These are phyloP conservation scores for Cheilosia vernalis DNA, from an alignment of 2,888 invertebrate genomes.

Conservation along the genomic window DNA sequence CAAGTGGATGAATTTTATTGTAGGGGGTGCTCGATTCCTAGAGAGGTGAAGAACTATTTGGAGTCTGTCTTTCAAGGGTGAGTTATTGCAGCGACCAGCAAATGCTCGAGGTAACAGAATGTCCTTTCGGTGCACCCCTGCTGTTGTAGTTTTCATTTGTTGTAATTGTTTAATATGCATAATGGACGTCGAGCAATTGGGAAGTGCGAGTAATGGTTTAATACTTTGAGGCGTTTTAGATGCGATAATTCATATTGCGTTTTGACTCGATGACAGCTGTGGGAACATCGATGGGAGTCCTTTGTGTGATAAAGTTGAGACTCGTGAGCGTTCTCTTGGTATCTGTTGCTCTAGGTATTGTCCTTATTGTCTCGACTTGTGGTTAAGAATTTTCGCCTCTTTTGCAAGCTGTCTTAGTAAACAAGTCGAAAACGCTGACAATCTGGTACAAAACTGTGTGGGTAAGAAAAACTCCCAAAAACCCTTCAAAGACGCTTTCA, in stretches of 20 bases:
- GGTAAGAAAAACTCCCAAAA: too few species aligned
- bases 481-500: too few species aligned
- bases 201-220: slow-evolving; percentile 32
- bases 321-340: too few species aligned
- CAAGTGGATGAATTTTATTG: slow-evolving; percentile 11
- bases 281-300: slow-evolving; percentile 15
- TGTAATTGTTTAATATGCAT: slow-evolving; percentile 61
- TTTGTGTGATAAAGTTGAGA: too few species aligned
- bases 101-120: slow-evolving; percentile 48
- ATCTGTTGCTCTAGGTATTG: too few species aligned
- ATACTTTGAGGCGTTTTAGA: slow-evolving; percentile 38
- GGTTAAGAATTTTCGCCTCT: too few species aligned
- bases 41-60: slow-evolving; percentile 24
- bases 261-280: slow-evolving; percentile 4
- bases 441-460: too few species aligned
- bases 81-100: slow-evolving; percentile 8
- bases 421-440: too few species aligned
- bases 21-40: background rate
- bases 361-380: too few species aligned
- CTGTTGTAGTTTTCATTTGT: slow-evolving; percentile 51
- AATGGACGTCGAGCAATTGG: slow-evolving; percentile 38
- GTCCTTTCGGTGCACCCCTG: slow-evolving; percentile 22
- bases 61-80: slow-evolving; percentile 21
- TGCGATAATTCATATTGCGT: slow-evolving; percentile 42
- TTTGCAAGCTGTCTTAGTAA: too few species aligned